These are phyloP conservation scores for Chloroceryle aenea DNA, from an alignment of 2,113 vertebrate species.

Conservation along the genomic window DNA sequence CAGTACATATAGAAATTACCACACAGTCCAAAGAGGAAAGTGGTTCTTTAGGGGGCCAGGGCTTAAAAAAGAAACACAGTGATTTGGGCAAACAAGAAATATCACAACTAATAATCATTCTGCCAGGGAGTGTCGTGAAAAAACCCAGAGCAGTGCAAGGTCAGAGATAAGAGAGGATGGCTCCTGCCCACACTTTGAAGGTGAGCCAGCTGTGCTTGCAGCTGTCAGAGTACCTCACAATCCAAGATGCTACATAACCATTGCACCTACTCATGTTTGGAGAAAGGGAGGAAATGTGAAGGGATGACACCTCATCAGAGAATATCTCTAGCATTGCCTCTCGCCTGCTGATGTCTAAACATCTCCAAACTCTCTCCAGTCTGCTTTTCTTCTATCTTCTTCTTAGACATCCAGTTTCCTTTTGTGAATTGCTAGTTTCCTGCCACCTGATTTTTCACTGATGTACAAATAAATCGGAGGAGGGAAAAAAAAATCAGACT, in stretches of 20 bases:
- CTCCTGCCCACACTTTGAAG: neutral
- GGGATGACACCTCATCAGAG: neutral
- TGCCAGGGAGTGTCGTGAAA: neutral
- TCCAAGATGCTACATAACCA: neutral
- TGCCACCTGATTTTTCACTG: neutral
- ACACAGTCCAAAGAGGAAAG: neutral
- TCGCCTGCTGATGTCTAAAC: neutral
- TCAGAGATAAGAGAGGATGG: neutral
- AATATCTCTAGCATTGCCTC: neutral
- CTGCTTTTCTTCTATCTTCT: neutral
- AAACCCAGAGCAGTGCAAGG: neutral
- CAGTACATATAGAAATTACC: neutral
- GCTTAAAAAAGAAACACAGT: neutral
- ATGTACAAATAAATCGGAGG: neutral
- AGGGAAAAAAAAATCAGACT: neutral
- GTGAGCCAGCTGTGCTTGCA: neutral
- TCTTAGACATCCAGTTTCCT: neutral
- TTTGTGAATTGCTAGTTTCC: neutral
- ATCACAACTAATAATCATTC: neutral
- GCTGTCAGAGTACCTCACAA: neutral
- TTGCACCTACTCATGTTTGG: neutral
- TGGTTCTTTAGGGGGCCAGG: neutral
- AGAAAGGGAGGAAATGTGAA: neutral
- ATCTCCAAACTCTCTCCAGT: neutral
- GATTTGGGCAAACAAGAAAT: neutral